phyloP scores from a whole-genome alignment of 2,797 vertebrate genomes.

The Eupleurogrammus muticus region DNA sequence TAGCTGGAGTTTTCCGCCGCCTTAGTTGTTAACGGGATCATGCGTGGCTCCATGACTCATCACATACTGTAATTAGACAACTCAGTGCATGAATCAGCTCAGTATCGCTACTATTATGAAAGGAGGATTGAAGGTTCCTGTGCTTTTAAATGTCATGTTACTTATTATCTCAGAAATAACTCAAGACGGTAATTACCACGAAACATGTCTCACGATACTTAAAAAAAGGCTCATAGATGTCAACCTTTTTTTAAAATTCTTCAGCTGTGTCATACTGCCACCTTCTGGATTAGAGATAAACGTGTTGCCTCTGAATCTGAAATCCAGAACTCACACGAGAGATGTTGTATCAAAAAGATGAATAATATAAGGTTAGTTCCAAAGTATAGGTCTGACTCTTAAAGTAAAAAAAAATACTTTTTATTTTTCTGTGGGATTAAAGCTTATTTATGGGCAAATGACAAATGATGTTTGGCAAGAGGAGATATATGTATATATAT shows the following conservation, averaged over 20 bases:
- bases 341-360: background rate
- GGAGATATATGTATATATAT: too few species aligned
- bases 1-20: background rate
- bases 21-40: background rate
- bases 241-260: background rate
- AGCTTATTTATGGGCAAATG: too few species aligned
- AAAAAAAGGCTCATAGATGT: background rate
- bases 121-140: background rate
- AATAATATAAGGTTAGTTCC: background rate
- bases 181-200: background rate
- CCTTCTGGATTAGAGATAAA: slow-evolving; percentile 58
- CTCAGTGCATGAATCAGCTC: slow-evolving; percentile 20
- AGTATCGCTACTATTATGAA: background rate
- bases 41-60: slow-evolving; percentile 40
- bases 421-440: background rate
- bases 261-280: slow-evolving; percentile 53
- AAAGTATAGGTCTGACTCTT: background rate
- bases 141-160: background rate
- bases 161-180: background rate
- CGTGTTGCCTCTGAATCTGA: background rate
- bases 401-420: background rate
- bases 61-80: slow-evolving; percentile 26
- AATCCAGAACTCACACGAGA: background rate
- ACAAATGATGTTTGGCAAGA: too few species aligned
- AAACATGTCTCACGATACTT: background rate